Evolutionary conservation across 92 coral and sea anemone species (phyloP).

Genomic region (Muricea muricata): DNA sequence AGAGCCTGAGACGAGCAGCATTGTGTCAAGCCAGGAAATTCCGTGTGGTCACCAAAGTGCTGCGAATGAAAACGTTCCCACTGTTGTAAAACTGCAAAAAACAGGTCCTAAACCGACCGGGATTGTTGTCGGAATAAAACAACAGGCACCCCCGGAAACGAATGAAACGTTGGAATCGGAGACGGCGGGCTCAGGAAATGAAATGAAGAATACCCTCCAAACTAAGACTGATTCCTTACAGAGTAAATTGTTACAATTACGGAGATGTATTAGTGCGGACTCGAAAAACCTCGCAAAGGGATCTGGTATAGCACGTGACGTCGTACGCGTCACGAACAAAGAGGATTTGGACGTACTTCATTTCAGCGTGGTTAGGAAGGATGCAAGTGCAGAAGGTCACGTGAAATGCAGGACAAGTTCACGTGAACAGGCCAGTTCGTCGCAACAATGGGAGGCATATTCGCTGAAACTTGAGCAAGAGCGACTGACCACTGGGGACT

Average conservation of each 20-base stretch:
- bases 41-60: background rate
- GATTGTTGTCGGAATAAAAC: constrained; percentile 34
- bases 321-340: background rate
- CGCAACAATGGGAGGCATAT: constrained; percentile 41
- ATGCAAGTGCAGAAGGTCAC: background rate
- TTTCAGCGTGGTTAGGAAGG: constrained; percentile 28
- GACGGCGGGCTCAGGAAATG: background rate
- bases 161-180: background rate
- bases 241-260: background rate
- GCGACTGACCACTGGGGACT: background rate
- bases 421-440: background rate
- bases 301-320: background rate
- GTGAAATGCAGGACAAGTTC: constrained; percentile 7
- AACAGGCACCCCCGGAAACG: background rate
- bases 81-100: background rate
- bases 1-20: background rate
- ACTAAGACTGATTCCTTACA: background rate
- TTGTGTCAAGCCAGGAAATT: background rate
- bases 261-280: background rate
- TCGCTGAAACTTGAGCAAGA: constrained; percentile 30
- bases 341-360: constrained; percentile 9
- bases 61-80: background rate
- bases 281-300: background rate
- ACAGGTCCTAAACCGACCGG: constrained; percentile 31
- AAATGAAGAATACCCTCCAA: background rate